phyloP scores from a whole-genome alignment of 2,113 vertebrate species.

The Chaetorhynchus papuensis region DNA sequence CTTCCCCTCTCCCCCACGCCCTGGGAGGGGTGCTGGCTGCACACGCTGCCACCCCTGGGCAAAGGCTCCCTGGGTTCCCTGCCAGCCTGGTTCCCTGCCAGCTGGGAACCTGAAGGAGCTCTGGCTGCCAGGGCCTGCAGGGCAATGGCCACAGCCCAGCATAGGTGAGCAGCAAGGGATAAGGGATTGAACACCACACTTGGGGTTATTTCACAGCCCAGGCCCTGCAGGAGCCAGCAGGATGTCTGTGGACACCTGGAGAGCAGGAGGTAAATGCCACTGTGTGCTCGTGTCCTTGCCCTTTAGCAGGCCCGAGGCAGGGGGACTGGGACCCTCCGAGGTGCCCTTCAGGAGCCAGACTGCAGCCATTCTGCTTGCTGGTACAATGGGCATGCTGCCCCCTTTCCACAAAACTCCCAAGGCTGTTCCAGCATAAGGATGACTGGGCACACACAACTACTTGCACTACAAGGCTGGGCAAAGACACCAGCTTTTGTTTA shows the following conservation, averaged over 20 bases:
- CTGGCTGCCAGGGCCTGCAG: background rate
- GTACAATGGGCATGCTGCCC: background rate
- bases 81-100: too few relatives aligned
- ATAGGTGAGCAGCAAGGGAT: background rate
- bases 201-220: background rate
- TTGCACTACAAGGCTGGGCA: background rate
- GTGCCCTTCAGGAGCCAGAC: background rate
- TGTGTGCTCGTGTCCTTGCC: background rate
- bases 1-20: background rate
- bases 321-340: background rate
- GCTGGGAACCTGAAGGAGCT: background rate
- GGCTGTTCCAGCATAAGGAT: background rate
- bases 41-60: rapidly evolving
- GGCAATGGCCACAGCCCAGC: background rate
- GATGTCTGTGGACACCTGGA: background rate
- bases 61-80: background rate
- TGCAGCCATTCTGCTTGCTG: background rate
- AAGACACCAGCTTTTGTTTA: background rate
- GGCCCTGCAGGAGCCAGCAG: background rate
- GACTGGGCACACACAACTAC: background rate
- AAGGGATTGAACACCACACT: background rate
- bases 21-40: background rate
- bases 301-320: background rate
- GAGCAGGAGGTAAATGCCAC: background rate
- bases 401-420: background rate